Percentiles rank a stretch among this genome's conserved stretches.
Evolutionary conservation across 2,797 vertebrate genomes (phyloP).

Genomic region (Micromesistius poutassou): DNA sequence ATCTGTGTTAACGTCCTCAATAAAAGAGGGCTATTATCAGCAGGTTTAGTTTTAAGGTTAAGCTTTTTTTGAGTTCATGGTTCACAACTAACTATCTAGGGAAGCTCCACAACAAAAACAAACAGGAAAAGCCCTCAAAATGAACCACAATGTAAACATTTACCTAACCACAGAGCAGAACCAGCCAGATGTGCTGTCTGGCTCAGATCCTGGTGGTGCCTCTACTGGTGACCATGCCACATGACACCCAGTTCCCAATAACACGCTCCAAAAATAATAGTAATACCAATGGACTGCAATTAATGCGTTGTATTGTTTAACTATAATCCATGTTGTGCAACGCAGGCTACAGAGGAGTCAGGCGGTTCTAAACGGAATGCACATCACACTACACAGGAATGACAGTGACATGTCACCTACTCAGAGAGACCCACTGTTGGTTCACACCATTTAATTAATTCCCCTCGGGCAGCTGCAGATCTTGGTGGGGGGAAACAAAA

Average conservation of each 20-base stretch:
- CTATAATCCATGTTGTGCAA: not conserved
- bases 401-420: not conserved
- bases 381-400: not conserved
- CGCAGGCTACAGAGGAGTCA: not conserved
- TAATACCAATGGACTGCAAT: not conserved
- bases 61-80: not conserved
- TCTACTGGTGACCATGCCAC: not conserved
- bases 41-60: not conserved
- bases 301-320: not conserved
- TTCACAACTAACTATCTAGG: not conserved
- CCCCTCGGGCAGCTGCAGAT: conserved; percentile 55
- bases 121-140: not conserved
- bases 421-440: conserved; percentile 18
- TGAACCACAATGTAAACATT: conserved; percentile 5
- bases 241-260: not conserved
- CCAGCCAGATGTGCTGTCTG: not conserved
- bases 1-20: not conserved
- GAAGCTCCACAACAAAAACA: not conserved
- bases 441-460: conserved; percentile 56
- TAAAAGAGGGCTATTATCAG: not conserved
- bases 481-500: conserved; percentile 20
- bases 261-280: not conserved
- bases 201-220: not conserved
- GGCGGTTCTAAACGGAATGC: not conserved
- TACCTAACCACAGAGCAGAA: not conserved